Base-by-base conservation (phyloP, 2,797 vertebrate species). In the Coranthus polyacanthus region DNA sequence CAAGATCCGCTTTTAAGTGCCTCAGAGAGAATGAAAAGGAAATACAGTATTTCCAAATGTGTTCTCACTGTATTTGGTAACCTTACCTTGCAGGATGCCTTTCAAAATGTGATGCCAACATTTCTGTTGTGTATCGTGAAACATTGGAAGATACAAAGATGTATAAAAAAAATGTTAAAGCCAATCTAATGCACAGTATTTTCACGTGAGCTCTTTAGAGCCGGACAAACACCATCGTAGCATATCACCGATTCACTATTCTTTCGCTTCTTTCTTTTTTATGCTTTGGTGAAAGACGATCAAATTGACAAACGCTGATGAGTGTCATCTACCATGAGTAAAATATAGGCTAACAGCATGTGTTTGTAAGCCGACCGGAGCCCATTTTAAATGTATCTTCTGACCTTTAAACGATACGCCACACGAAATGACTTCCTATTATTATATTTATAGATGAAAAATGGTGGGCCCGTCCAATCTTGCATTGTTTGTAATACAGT, bases 401-500 rank as follows among this genome's bases (percentile, higher is more conserved):
- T 43, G 2, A 1, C 6, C 0, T 24, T 20, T 42, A 3, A 56
- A 57, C 7, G 15, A 38, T 20, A 45, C 7, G 54, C 37, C 18
- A 47, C 18, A 18, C 8, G 6, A 12, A 1, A 5, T 5, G 3
- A 16, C 17, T 55, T 37, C 2, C 3, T 44, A 2, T 55, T 55
- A 18, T 47, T 43, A 6, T n/a, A 6, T 26, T 3, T 17, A 11
- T 22, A 20, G 22, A 12, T 56, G 10, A 59, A 69, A 62, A 51
- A 64, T 26, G 41, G 37, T 16, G 29, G 62, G 36, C 13, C 18
- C 12, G n/a, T 54, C 12, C 34, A 11, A 47, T 26, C 26, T 15
- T 47, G 47, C 41, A 21, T 60, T 75, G 68, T 86, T 76, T 79
- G 54, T 73, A 69, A 71, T 62, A 58, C 58, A 65, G 12, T 76